phyloP scores from a whole-genome alignment of 2,888 invertebrate species.

The Nephrotoma flavescens region DNA sequence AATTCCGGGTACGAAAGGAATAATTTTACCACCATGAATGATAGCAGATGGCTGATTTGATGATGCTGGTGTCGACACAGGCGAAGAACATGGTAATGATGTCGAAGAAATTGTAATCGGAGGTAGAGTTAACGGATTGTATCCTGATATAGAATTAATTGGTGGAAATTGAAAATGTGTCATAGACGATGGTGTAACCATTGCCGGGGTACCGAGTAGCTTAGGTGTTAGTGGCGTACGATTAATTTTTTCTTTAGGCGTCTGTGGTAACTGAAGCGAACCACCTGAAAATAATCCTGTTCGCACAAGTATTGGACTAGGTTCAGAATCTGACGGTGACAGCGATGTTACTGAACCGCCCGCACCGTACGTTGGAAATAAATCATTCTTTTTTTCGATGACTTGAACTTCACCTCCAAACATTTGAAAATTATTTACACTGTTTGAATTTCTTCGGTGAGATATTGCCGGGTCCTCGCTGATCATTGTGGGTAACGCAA shows the following conservation, averaged over 20 bases:
- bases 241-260: constrained; percentile 18
- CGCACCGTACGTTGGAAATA: constrained; percentile 14
- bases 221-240: constrained; percentile 29
- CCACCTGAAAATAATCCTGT: constrained; percentile 74
- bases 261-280: constrained; percentile 40
- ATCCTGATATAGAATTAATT: constrained; percentile 52
- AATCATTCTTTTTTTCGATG: constrained; percentile 20
- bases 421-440: constrained; percentile 39
- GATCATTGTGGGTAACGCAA: neutral
- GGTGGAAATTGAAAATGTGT: constrained; percentile 48
- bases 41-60: constrained; percentile 39
- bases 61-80: neutral
- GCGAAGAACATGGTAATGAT: neutral
- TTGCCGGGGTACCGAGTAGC: constrained; percentile 34
- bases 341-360: constrained; percentile 44
- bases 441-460: neutral
- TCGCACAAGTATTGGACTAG: constrained; percentile 59
- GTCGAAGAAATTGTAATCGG: constrained; percentile 27
- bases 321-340: constrained; percentile 46
- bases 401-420: constrained; percentile 56
- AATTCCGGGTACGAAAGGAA: constrained; percentile 76
- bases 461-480: neutral
- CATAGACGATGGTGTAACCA: constrained; percentile 12
- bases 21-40: constrained; percentile 54
- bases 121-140: constrained; percentile 51